Evolutionary conservation across 35 echinoderm and acorn worm genomes (phyloP).

Genomic region (Amphiura filiformis): DNA sequence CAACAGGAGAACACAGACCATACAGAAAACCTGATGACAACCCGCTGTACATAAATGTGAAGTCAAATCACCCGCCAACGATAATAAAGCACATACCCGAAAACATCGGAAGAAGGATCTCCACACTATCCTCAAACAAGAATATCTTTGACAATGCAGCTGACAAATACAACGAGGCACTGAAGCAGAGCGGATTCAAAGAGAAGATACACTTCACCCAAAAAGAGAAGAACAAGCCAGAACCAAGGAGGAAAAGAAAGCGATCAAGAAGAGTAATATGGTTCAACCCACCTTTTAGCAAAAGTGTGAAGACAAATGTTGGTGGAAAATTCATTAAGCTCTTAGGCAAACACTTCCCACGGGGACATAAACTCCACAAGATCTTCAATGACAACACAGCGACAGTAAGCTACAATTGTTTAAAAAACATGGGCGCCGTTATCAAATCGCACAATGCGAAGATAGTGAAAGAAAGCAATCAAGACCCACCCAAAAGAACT

Average conservation of each 20-base stretch:
- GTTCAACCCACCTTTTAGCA: background rate
- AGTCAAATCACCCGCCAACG: conserved; percentile 31
- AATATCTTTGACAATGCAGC: background rate
- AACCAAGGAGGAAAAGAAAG: background rate
- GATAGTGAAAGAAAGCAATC: too few relatives aligned
- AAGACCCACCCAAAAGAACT: too few relatives aligned
- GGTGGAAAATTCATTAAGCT: background rate
- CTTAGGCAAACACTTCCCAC: background rate
- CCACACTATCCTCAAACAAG: background rate
- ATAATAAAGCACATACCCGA: conserved; percentile 25
- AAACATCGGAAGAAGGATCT: background rate
- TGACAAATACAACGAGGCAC: background rate
- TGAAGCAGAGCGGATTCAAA: background rate
- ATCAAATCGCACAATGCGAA: too few relatives aligned
- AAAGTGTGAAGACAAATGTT: background rate
- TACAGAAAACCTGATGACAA: conserved; percentile 34
- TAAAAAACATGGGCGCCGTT: too few relatives aligned
- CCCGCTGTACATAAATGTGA: conserved; percentile 20
- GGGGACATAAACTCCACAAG: background rate
- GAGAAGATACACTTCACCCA: background rate
- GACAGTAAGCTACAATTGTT: background rate
- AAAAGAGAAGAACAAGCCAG: background rate
- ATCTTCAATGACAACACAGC: conserved; percentile 11
- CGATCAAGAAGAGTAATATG: background rate
- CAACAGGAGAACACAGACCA: background rate